Evolutionary conservation across 2,113 vertebrate genomes (phyloP).

Genomic region (Sakesphorus luctuosus): DNA sequence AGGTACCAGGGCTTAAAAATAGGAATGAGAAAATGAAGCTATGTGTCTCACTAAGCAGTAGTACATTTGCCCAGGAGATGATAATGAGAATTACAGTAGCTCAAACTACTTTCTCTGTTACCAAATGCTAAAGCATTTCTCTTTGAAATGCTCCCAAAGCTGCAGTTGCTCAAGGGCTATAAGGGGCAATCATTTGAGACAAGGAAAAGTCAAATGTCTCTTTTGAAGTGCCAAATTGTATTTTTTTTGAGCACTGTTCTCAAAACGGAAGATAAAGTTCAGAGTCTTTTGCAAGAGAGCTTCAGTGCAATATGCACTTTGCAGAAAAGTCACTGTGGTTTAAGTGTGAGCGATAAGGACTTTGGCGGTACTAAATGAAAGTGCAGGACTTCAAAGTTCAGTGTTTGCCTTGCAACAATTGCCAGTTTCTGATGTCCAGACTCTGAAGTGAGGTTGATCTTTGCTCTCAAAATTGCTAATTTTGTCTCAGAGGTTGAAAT

Average conservation of each 20-base stretch:
- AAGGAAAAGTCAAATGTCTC: constrained; percentile 20
- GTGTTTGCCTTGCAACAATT: constrained; percentile 8
- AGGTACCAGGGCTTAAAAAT: neutral
- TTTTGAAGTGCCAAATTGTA: constrained; percentile 19
- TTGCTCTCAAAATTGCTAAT: neutral
- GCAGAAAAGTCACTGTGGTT: neutral
- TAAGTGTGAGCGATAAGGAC: neutral
- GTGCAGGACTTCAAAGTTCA: constrained; percentile 5
- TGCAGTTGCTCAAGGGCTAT: neutral
- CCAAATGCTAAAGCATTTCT: neutral
- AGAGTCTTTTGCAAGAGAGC: neutral
- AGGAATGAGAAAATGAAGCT: neutral
- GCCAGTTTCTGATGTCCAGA: neutral
- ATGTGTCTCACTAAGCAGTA: neutral
- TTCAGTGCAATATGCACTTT: neutral
- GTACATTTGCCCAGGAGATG: neutral
- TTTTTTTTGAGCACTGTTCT: neutral
- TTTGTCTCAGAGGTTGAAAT: neutral
- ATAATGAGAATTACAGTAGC: neutral
- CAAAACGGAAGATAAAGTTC: neutral
- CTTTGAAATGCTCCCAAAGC: constrained; percentile 35
- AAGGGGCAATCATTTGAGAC: constrained; percentile 2
- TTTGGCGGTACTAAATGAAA: constrained; percentile 1
- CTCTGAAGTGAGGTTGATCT: neutral
- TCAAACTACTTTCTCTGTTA: neutral